These are phyloP conservation scores for Tympanuchus pallidicinctus DNA, from an alignment of 2,113 vertebrate genomes.

Conservation along the genomic window DNA sequence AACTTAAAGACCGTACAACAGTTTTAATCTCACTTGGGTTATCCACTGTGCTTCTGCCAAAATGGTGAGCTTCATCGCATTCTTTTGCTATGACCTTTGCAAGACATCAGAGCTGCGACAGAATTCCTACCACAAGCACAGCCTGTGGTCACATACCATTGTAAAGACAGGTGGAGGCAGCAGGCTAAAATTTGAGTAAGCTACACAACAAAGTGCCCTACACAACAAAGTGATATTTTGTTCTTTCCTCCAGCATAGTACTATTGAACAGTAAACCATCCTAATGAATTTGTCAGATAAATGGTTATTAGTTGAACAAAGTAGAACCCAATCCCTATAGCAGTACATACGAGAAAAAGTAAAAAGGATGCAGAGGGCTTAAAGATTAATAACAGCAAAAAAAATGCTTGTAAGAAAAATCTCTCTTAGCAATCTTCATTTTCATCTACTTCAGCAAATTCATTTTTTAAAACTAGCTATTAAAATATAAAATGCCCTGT, in stretches of 20 bases:
- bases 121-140: background rate
- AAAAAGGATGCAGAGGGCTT: background rate
- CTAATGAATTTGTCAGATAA: constrained; percentile 15
- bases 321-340: background rate
- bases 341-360: background rate
- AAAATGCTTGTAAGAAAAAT: constrained; percentile 38
- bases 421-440: constrained; percentile 16
- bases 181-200: background rate
- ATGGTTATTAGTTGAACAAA: constrained; percentile 42
- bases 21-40: background rate
- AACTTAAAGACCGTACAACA: background rate
- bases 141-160: background rate
- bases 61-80: background rate
- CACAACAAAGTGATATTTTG: background rate
- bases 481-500: constrained; percentile 64
- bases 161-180: background rate
- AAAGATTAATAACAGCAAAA: constrained; percentile 29
- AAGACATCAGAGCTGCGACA: background rate
- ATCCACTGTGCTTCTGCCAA: background rate
- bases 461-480: constrained; percentile 49
- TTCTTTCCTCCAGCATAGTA: background rate
- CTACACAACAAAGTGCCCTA: background rate
- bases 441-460: constrained; percentile 40
- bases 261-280: background rate
- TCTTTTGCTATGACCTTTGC: background rate